Evolutionary conservation across 2,888 invertebrate species (phyloP).

Genomic region (Apodemia duryi): DNA sequence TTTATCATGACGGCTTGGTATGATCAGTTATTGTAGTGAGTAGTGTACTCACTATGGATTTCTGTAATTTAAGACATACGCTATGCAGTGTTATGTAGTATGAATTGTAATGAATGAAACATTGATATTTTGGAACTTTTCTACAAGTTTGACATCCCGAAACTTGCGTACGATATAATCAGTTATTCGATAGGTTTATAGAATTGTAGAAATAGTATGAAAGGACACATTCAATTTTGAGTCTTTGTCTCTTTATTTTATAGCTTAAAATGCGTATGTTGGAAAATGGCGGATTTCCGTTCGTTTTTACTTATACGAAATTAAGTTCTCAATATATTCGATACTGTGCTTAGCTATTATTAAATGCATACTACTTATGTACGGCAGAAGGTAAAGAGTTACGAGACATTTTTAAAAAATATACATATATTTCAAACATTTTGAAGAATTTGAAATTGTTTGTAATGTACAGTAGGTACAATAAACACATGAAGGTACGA

Average conservation of each 20-base stretch:
- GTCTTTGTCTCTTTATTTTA: background rate
- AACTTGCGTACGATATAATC: background rate
- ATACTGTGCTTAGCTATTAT: too few relatives aligned
- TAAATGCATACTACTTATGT: too few relatives aligned
- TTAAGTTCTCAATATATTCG: too few relatives aligned
- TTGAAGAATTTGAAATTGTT: too few relatives aligned
- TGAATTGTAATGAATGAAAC: background rate
- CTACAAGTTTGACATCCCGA: background rate
- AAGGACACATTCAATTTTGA: background rate
- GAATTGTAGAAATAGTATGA: background rate
- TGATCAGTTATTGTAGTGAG: background rate
- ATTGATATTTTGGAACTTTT: background rate
- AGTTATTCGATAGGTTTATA: slow-evolving; percentile 4
- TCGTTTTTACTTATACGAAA: background rate
- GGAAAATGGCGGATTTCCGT: background rate
- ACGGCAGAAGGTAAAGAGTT: too few relatives aligned
- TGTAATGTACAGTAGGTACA: too few relatives aligned
- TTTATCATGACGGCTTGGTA: background rate
- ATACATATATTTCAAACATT: too few relatives aligned
- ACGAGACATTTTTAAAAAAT: too few relatives aligned
- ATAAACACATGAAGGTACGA: too few relatives aligned
- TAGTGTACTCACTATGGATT: background rate
- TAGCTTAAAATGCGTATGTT: background rate
- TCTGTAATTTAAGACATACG: background rate
- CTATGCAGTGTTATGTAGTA: background rate